Base-by-base conservation (phyloP, 2,888 invertebrate genomes). In the Rhogogaster chlorosoma region DNA sequence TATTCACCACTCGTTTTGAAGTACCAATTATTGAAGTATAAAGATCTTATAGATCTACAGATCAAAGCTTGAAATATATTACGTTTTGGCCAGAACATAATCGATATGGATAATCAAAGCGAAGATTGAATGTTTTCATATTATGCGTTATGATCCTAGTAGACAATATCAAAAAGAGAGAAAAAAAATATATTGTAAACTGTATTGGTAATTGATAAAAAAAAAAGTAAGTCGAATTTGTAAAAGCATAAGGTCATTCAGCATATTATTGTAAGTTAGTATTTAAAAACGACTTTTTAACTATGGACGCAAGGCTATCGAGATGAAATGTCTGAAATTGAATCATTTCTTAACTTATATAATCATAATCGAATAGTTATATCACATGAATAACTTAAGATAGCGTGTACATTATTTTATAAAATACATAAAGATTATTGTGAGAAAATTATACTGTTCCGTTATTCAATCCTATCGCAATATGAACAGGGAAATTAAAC, bases 351-450 rank as follows among this genome's bases (percentile, higher is more conserved):
- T 88, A 89, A 89, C 87, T 88, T 88, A 89, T 89, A 70, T 85
- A 83, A 75, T 84, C 85, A 42, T 89, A 90, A 87, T 87, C 86
- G 85, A 86, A 87, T 87, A 89, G 88, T 84, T 87, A 87, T 88
- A 88, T 88, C 86, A 88, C 87, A 90, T 88, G 87, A 88, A 89
- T 91, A 90, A 90, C 88, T 90, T 89, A 90, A 90, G 88, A 89
- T 89, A 91, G 89, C 90, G 90, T 92, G 91, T 93, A 92, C 89
- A 92, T 93, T 92, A 91, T 92, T 92, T 93, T 92, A 91, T 92
- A 90, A 92, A 92, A 92, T 92, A 92, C 91, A 92, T 89, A 90
- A 90, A 91, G 89, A 91, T 91, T 89, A 91, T 89, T 90, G 83
- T 83, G 83, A 83, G 67, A 49, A 83, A 83, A 67, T 38, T 53